Conservation (phyloP, 2,888 invertebrate genomes). For the Pseudanteris insignis region DNA sequence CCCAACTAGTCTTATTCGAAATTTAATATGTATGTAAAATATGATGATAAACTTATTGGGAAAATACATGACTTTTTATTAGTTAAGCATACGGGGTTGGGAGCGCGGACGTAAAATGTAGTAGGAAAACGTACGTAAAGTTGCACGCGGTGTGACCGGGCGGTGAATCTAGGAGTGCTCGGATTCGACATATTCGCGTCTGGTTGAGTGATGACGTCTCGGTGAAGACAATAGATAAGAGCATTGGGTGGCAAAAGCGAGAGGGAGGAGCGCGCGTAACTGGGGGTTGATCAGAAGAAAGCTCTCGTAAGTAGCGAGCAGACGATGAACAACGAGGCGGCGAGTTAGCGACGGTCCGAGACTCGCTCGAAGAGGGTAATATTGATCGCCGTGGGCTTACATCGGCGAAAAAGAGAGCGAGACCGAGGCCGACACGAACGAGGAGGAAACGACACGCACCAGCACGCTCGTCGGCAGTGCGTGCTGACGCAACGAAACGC, state of each 20-base stretch:
- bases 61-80: too few species aligned
- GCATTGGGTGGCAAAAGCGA: slow-evolving; percentile 5
- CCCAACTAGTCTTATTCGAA: too few species aligned
- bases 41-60: too few species aligned
- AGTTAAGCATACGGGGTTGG: too few species aligned
- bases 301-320: slow-evolving; percentile 33
- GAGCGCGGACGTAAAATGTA: too few species aligned
- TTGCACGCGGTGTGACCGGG: too few species aligned
- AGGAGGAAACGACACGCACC: slow-evolving; percentile 31
- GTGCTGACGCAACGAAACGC: slow-evolving; percentile 29
- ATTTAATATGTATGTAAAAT: too few species aligned
- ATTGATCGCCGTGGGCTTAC: slow-evolving; percentile 65
- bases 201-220: too few species aligned
- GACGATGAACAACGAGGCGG: slow-evolving; percentile 49
- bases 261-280: not conserved
- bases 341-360: slow-evolving; percentile 49
- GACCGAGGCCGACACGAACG: slow-evolving; percentile 25
- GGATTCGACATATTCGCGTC: too few species aligned
- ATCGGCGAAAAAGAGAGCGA: slow-evolving; percentile 51
- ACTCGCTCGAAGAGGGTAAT: slow-evolving; percentile 63
- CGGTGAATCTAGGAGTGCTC: too few species aligned
- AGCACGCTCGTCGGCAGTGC: slow-evolving; percentile 26
- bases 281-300: slow-evolving; percentile 30
- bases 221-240: slow-evolving; percentile 29
- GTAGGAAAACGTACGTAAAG: too few species aligned